A percentile compares a stretch with the other conserved stretches of the same genome.
phyloP scores from a whole-genome alignment of 2,888 invertebrate species.

The Deilephila porcellus region DNA sequence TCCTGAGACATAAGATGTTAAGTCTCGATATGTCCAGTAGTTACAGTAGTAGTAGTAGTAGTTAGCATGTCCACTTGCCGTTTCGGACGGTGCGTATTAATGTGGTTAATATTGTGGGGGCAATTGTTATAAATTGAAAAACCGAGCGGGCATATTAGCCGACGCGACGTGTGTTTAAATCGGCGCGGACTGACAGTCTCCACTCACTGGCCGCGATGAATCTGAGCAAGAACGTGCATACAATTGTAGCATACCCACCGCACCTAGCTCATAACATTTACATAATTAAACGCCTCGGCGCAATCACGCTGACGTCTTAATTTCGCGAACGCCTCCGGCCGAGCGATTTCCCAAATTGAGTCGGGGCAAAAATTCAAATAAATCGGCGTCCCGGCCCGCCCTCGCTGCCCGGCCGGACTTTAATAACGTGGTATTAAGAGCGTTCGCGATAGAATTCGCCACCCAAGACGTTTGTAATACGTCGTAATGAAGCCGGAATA shows the following conservation, averaged over 20 bases:
- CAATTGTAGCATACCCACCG: constrained; percentile 70
- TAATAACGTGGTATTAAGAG: constrained; percentile 81
- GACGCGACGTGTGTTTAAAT: constrained; percentile 15
- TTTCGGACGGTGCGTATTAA: not conserved
- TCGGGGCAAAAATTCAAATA: constrained; percentile 84
- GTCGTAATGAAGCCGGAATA: constrained; percentile 84
- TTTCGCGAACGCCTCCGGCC: constrained; percentile 81
- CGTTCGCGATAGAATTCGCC: constrained; percentile 84
- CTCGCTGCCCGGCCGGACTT: constrained; percentile 65
- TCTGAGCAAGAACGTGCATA: not conserved
- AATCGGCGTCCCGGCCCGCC: constrained; percentile 76
- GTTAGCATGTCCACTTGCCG: not conserved
- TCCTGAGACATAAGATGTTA: too few relatives aligned
- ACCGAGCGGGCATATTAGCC: constrained; percentile 18
- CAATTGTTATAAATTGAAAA: constrained; percentile 21
- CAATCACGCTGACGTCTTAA: constrained; percentile 84
- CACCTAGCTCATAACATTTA: constrained; percentile 79
- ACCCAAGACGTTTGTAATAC: constrained; percentile 84
- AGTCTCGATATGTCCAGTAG: too few relatives aligned
- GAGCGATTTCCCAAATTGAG: constrained; percentile 84
- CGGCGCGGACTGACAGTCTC: constrained; percentile 41
- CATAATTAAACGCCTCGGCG: constrained; percentile 83
- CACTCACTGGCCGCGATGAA: constrained; percentile 40
- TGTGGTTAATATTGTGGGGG: constrained; percentile 1
- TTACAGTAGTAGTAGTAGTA: too few relatives aligned